Evolutionary conservation across 2,797 vertebrate genomes (phyloP), one percentile per base, ranked within the genome.

Genomic region (Anisognathus igniventris): DNA sequence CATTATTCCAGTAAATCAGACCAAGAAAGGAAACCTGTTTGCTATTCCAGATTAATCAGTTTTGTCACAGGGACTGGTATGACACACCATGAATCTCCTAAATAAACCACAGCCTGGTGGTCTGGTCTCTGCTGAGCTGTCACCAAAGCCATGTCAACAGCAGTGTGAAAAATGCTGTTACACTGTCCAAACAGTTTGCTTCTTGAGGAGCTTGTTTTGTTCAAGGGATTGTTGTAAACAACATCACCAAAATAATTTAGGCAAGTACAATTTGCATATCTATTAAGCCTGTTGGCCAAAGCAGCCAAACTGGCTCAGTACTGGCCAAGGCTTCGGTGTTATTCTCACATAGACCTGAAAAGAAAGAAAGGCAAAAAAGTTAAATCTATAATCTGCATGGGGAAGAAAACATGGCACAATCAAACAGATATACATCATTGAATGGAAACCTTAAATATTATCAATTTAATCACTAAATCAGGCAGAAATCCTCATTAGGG

Each of bases 401-500:
- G 23, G 23, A 86, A 74, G 47, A 70, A 31, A 62, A 71, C 6
- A 7, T 15, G 11, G 23, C 40, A 75, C 40, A 91, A 44, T 60
- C 54, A 67, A 50, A 86, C 6, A 45, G 56, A 67, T 16, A 9
- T 35, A 88, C 22, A 23, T 64, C 40, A 67, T 74, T 65, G 54
- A 88, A 91, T 57, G 33, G 53, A 87, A 93, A 74, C 19, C 24
- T 84, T 83, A 81, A 86, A 68, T 15, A 12, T 74, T 80, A 77
- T 77, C 68, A 84, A 77, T 90, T 95, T 75, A 83, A 89, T 89
- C 68, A 90, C 44, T 90, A 60, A 80, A 90, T 86, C 44, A 58
- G 37, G 74, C 73, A 88, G 51, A 93, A 94, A 75, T 73, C 47
- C 76, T 91, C 58, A 68, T 81, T 91, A 88, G 45, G 33, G 27